phyloP scores from a whole-genome alignment of 1,140 invertebrate genomes.

The Oreohelix idahoensis region DNA sequence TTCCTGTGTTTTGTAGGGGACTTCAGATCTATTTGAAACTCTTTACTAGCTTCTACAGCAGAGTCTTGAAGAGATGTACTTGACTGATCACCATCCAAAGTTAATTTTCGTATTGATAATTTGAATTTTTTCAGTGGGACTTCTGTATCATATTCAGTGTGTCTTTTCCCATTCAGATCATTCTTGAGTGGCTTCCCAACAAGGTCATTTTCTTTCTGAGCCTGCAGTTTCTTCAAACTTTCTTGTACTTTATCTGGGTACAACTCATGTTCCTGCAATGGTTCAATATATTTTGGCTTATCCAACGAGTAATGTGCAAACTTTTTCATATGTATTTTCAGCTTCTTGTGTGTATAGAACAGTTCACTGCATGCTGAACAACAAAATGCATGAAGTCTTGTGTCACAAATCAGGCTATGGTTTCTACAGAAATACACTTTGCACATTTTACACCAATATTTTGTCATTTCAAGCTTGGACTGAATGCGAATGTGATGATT shows the following conservation, averaged over 20 bases:
- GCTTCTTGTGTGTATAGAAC: slow-evolving; percentile 30
- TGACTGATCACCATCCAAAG: slow-evolving; percentile 27
- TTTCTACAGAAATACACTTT: slow-evolving; percentile 27
- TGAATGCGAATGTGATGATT: slow-evolving; percentile 23
- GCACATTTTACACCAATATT: slow-evolving; percentile 36
- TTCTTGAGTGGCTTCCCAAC: not conserved
- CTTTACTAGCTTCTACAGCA: not conserved
- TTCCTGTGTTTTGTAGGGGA: slow-evolving; percentile 28
- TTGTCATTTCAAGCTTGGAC: slow-evolving; percentile 27
- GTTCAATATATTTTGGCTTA: slow-evolving; percentile 26
- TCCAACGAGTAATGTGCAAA: slow-evolving; percentile 33
- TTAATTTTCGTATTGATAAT: slow-evolving; percentile 10
- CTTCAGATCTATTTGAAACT: slow-evolving; percentile 10
- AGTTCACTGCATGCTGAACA: slow-evolving; percentile 39
- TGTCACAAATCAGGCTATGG: not conserved
- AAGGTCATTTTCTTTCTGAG: slow-evolving; percentile 23
- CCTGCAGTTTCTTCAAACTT: not conserved
- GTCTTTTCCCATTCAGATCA: slow-evolving; percentile 1
- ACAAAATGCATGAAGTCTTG: slow-evolving; percentile 24
- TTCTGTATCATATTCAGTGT: not conserved
- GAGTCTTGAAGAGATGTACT: slow-evolving; percentile 34
- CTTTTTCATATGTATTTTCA: slow-evolving; percentile 38
- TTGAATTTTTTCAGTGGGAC: slow-evolving; percentile 29
- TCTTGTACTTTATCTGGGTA: slow-evolving; percentile 17
- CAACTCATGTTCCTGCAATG: slow-evolving; percentile 25